Percentiles rank a stretch among this genome's conserved stretches.
Evolutionary conservation across 2,888 invertebrate species (phyloP).

Genomic region (Thyatira batis): DNA sequence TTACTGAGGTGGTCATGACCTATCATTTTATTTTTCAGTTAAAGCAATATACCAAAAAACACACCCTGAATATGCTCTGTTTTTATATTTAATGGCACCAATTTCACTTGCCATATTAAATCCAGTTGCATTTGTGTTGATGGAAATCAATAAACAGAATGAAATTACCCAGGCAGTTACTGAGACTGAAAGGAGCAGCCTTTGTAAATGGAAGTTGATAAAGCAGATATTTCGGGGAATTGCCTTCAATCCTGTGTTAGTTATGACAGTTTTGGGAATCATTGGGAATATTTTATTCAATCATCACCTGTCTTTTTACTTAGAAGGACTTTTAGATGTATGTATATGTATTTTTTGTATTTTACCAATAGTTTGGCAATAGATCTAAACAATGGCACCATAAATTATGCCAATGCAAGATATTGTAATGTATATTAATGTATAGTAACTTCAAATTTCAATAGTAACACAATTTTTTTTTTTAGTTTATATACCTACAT

Average conservation of each 20-base stretch:
- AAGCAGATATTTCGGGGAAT: slow-evolving; percentile 86
- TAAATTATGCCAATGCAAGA: too few relatives aligned
- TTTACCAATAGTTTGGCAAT: too few relatives aligned
- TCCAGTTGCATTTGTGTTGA: slow-evolving; percentile 93
- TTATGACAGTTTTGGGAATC: slow-evolving; percentile 96
- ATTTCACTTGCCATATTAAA: slow-evolving; percentile 96
- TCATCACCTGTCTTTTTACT: slow-evolving; percentile 88
- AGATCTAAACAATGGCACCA: too few relatives aligned
- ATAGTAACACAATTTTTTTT: too few relatives aligned
- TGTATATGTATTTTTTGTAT: slow-evolving; percentile 32
- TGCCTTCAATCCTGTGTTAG: slow-evolving; percentile 92
- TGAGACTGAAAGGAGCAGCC: slow-evolving; percentile 39
- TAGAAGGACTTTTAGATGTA: slow-evolving; percentile 89
- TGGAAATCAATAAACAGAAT: slow-evolving; percentile 89
- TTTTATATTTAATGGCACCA: slow-evolving; percentile 96
- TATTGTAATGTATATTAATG: too few relatives aligned
- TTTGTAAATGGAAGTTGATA: slow-evolving; percentile 59
- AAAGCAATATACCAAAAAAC: slow-evolving; percentile 91
- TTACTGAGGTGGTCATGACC: too few relatives aligned
- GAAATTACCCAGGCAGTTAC: slow-evolving; percentile 42
- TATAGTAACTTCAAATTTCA: too few relatives aligned
- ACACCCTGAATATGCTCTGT: slow-evolving; percentile 95
- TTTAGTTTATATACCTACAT: slow-evolving; percentile 1
- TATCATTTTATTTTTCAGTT: slow-evolving; percentile 82
- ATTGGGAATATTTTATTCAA: slow-evolving; percentile 91